Evolutionary conservation across 2,797 vertebrate species (phyloP), one percentile per base, ranked within the genome.

Genomic region (Pseudotriccus pelzelni): DNA sequence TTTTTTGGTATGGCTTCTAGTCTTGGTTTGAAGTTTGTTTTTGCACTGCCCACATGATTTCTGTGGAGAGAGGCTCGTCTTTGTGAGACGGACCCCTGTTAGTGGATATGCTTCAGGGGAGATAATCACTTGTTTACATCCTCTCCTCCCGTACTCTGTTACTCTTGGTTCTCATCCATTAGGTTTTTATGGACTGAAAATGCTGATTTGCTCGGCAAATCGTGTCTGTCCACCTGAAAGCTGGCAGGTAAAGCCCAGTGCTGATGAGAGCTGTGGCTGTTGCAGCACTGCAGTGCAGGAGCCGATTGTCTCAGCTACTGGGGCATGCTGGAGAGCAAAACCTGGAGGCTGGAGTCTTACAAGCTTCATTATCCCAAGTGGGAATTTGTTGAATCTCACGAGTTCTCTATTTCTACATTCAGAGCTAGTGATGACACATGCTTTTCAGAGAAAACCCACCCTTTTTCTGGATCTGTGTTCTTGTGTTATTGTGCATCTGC

Each of bases 391-490:
- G 55, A 12, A 82, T 85, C 84, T 88, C 87, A 52, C 0, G 7
- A 74, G 52, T 64, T 59, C 44, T 5, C 16, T 32, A 5, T 74
- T 90, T 68, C 52, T 76, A 0, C 32, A 6, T 83, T 68, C 43
- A 16, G 34, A 80, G 63, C 68, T 84, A n/a, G 63, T 23, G 85
- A 68, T 94, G 93, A 79, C 50, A 92, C 94, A 86, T 47, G 59
- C 64, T 60, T 91, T 89, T 84, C 50, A 68, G 86, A 93, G 67
- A 79, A 90, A 84, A 44, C 4, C 15, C 66, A 70, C 62, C 69
- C 70, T 94, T 92, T 82, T 91, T 76, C 92, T 95, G 84, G 50
- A 75, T 19, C 87, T 84, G 68, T 92, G 96, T 94, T 94, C 79
- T 68, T 68, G n/a, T 79, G 79, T 76, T 75, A 9, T 13, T 85